Evolutionary conservation across 53 echinoderm and acorn worm genomes (phyloP).

Genomic region (Stichopus horrens): DNA sequence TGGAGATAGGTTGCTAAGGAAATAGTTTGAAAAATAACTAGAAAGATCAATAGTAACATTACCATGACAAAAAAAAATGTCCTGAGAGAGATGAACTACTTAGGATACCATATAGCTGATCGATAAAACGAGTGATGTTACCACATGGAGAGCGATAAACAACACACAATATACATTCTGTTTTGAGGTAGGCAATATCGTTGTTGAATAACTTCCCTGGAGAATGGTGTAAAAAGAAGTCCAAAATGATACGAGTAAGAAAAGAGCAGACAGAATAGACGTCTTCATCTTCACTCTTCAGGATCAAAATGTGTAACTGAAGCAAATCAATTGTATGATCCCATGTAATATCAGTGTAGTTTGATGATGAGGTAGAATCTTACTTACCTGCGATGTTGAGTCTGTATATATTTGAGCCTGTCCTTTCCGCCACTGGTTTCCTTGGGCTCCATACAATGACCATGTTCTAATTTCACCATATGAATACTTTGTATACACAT

Average conservation of each 20-base stretch:
- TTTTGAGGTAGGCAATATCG: too few species aligned
- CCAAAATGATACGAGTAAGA: too few species aligned
- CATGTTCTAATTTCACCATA: constrained; percentile 51
- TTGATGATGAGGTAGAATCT: too few species aligned
- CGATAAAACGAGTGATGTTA: background rate
- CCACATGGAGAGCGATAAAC: background rate
- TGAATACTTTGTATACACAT: constrained; percentile 11
- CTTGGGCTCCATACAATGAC: constrained; percentile 64
- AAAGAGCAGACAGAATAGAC: too few species aligned
- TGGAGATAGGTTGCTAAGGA: background rate
- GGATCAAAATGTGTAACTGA: too few species aligned
- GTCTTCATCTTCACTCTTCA: too few species aligned
- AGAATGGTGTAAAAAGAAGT: too few species aligned
- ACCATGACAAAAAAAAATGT: background rate
- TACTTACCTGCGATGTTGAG: background rate
- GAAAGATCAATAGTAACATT: background rate
- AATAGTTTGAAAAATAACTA: background rate
- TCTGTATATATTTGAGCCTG: constrained; percentile 14
- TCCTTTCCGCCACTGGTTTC: constrained; percentile 61
- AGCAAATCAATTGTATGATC: too few species aligned
- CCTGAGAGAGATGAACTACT: background rate
- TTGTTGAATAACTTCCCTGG: too few species aligned
- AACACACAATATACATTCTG: too few species aligned
- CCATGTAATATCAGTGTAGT: too few species aligned
- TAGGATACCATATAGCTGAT: background rate